Evolutionary conservation across 2,888 invertebrate genomes (phyloP).

Genomic region (Gari tellinella): DNA sequence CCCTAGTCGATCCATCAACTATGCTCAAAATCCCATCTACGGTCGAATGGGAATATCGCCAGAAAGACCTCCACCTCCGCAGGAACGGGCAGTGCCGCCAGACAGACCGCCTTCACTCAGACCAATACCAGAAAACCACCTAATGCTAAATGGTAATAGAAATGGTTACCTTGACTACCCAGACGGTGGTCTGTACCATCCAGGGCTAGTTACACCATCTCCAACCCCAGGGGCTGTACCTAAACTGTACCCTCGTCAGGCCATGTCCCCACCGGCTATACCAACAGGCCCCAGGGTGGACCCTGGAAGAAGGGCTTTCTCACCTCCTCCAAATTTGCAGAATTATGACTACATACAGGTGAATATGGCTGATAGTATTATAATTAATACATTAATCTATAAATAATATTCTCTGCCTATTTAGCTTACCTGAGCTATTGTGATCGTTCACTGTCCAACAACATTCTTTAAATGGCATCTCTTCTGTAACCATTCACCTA

Average conservation of each 20-base stretch:
- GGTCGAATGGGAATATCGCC: conserved; percentile 64
- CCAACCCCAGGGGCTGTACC: conserved; percentile 28
- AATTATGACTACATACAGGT: conserved; percentile 67
- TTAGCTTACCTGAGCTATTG: no score
- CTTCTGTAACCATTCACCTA: no score
- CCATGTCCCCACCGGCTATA: conserved; percentile 63
- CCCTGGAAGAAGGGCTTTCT: conserved; percentile 62
- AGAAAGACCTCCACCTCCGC: conserved; percentile 63
- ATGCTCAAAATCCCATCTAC: conserved; percentile 72
- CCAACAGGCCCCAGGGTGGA: conserved; percentile 56
- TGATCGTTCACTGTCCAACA: no score
- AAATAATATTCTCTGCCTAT: no score
- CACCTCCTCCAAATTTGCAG: conserved; percentile 63
- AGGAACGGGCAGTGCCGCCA: conserved; percentile 67
- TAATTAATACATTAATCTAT: no score
- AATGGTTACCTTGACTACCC: conserved; percentile 35
- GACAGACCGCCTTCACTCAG: conserved; percentile 68
- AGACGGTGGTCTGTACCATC: conserved; percentile 41
- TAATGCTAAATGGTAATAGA: conserved; percentile 64
- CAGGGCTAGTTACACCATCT: conserved; percentile 36
- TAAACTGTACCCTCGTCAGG: conserved; percentile 40
- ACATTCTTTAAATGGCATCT: no score
- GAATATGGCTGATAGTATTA: conserved; percentile 6
- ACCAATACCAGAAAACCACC: conserved; percentile 78
- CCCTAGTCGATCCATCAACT: conserved; percentile 59